phyloP scores from a whole-genome alignment of 1,140 invertebrate species.

The Phenacoccus solenopsis region DNA sequence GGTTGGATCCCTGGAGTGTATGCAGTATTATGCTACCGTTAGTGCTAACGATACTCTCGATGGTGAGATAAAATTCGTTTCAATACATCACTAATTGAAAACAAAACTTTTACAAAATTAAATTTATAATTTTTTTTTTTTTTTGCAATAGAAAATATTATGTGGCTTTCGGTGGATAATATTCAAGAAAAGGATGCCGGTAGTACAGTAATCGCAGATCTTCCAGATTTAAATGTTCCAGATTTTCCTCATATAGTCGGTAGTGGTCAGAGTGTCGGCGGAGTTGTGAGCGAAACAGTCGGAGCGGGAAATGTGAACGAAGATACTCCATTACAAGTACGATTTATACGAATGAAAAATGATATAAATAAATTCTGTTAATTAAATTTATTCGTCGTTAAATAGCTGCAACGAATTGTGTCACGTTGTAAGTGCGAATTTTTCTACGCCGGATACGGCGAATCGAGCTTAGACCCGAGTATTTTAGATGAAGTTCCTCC shows the following conservation, averaged over 20 bases:
- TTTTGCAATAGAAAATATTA: conserved; percentile 62
- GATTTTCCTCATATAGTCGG: conserved; percentile 83
- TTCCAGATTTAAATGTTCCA: too few relatives aligned
- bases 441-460: conserved; percentile 90
- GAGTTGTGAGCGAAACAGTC: conserved; percentile 83
- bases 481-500: conserved; percentile 49
- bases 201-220: conserved; percentile 50
- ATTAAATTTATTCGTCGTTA: neutral
- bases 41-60: conserved; percentile 55
- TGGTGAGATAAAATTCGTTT: conserved; percentile 24
- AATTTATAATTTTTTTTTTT: neutral
- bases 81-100: too few relatives aligned
- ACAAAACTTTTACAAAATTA: neutral
- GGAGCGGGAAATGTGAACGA: conserved; percentile 55
- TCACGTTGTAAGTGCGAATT: conserved; percentile 96
- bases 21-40: conserved; percentile 98
- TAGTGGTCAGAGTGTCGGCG: conserved; percentile 90
- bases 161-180: conserved; percentile 88
- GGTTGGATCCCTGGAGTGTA: conserved; percentile 87
- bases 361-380: conserved; percentile 20
- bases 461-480: conserved; percentile 57
- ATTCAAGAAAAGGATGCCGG: conserved; percentile 61
- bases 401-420: conserved; percentile 85
- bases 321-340: conserved; percentile 36
- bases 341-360: neutral